A percentile compares a stretch with the other conserved stretches of the same genome.
phyloP scores from a whole-genome alignment of 2,888 invertebrate genomes.

The Athalia cordata region DNA sequence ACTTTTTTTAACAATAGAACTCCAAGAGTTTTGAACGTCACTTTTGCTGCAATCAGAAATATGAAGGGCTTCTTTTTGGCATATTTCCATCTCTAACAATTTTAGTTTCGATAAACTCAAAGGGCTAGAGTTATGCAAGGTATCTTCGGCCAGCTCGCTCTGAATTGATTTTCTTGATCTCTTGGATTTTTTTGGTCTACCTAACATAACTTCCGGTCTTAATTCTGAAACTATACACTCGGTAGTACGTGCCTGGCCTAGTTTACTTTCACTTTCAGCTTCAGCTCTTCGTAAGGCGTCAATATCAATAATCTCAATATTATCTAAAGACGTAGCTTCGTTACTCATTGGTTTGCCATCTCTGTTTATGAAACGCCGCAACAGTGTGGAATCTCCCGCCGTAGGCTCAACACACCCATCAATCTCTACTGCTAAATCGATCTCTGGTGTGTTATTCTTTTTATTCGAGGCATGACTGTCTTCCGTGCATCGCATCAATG shows the following conservation, averaged over 20 bases:
- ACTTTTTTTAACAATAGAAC: constrained; percentile 40
- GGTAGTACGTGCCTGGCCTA: constrained; percentile 38
- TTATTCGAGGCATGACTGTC: constrained; percentile 49
- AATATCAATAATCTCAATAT: constrained; percentile 66
- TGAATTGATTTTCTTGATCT: constrained; percentile 17
- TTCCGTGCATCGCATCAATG: not conserved
- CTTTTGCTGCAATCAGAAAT: constrained; percentile 3
- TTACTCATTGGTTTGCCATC: constrained; percentile 9
- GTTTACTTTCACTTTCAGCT: constrained; percentile 54
- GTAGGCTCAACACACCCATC: constrained; percentile 51
- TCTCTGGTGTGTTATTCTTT: constrained; percentile 53
- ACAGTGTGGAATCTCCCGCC: not conserved
- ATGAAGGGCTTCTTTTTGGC: not conserved
- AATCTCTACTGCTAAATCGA: constrained; percentile 54
- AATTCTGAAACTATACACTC: constrained; percentile 64
- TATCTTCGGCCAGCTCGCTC: not conserved
- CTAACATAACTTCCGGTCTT: constrained; percentile 40
- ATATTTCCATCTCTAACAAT: constrained; percentile 33
- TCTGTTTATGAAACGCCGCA: constrained; percentile 10
- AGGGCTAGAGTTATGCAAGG: constrained; percentile 12
- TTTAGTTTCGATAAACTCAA: constrained; percentile 42
- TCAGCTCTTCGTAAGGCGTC: constrained; percentile 65
- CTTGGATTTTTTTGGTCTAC: constrained; percentile 24
- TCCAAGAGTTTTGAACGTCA: constrained; percentile 39
- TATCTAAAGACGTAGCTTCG: constrained; percentile 46